These are phyloP conservation scores for silkworm (Bombyx mori) DNA, from an alignment of 1,140 invertebrate species.

Conservation along the genomic window DNA sequence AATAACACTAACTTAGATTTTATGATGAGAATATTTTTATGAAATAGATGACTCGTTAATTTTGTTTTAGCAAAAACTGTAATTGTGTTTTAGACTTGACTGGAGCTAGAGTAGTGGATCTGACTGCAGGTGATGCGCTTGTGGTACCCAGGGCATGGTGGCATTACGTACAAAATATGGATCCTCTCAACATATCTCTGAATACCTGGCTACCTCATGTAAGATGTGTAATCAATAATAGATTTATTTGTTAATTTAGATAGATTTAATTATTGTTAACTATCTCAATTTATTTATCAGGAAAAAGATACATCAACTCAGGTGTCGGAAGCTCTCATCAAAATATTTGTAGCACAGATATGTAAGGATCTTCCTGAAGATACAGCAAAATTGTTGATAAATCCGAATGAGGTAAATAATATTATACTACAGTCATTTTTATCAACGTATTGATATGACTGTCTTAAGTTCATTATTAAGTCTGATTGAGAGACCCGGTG, in stretches of 20 bases:
- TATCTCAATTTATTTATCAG: constrained; percentile 25
- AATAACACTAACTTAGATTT: too few relatives aligned
- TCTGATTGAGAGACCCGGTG: too few relatives aligned
- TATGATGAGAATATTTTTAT: too few relatives aligned
- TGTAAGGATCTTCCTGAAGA: constrained; percentile 62
- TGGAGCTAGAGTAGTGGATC: constrained; percentile 68
- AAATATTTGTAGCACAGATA: constrained; percentile 61
- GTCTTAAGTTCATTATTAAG: too few relatives aligned
- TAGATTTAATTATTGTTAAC: constrained; percentile 3
- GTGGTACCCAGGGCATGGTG: constrained; percentile 94
- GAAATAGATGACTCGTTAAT: neutral
- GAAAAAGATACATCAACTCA: constrained; percentile 54
- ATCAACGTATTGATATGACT: neutral
- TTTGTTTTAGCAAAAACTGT: neutral
- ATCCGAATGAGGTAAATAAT: constrained; percentile 61
- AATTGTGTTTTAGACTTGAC: constrained; percentile 45
- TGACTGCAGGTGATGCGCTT: constrained; percentile 89
- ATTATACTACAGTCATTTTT: constrained; percentile 3
- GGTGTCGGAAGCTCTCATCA: constrained; percentile 62
- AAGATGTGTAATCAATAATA: constrained; percentile 22
- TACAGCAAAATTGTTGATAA: constrained; percentile 50
- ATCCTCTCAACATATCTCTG: constrained; percentile 80
- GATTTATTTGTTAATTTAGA: constrained; percentile 9
- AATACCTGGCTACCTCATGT: constrained; percentile 91
- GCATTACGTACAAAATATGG: constrained; percentile 93